phyloP scores from a whole-genome alignment of 92 coral and sea anemone species.

The Phenganax stokvisi region DNA sequence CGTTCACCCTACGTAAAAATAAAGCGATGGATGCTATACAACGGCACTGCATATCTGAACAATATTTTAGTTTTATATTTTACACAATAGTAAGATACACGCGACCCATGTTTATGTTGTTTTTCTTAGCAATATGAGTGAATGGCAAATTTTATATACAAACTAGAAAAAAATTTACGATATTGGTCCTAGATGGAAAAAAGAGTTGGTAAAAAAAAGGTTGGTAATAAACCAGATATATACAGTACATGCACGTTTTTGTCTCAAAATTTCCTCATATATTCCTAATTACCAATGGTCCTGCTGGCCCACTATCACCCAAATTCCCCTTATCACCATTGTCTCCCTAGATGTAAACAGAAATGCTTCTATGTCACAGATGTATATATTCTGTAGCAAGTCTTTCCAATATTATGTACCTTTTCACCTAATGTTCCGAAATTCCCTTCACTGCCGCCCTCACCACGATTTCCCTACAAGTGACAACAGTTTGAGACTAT shows the following conservation, averaged over 20 bases:
- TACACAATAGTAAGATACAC: not conserved
- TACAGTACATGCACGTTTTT: not conserved
- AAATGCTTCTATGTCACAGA: not conserved
- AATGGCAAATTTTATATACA: too few species aligned
- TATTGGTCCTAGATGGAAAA: too few species aligned
- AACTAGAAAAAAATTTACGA: too few species aligned
- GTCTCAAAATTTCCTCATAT: not conserved
- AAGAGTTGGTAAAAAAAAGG: too few species aligned
- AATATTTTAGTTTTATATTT: not conserved
- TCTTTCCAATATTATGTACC: not conserved
- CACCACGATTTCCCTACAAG: constrained; percentile 38
- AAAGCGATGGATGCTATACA: not conserved
- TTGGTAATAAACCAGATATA: too few species aligned
- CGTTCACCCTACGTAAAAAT: constrained; percentile 5
- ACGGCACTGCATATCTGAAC: not conserved
- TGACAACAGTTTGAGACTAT: not conserved
- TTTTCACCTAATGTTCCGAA: constrained; percentile 8
- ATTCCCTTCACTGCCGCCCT: constrained; percentile 12
- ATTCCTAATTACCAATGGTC: constrained; percentile 8
- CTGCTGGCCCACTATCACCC: constrained; percentile 6
- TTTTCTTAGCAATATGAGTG: too few species aligned
- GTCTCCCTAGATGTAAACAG: constrained; percentile 11
- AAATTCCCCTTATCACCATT: not conserved
- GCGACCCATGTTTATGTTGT: too few species aligned
- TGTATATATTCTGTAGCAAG: not conserved